Evolutionary conservation across 1,140 invertebrate species (phyloP).

Genomic region (Plectus sambesii): DNA sequence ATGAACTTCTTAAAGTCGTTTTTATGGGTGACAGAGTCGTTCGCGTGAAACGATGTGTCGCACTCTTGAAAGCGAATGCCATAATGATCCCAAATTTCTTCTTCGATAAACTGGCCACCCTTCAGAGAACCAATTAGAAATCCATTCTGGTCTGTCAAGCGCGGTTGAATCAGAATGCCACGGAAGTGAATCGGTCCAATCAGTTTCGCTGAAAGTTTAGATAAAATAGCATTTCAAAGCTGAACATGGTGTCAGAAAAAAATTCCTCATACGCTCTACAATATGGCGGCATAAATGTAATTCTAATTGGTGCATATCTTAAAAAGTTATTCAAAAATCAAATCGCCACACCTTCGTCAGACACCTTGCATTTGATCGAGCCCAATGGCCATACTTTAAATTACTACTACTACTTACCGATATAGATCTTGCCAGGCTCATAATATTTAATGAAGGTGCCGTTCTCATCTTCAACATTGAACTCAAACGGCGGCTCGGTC

Average conservation of each 20-base stretch:
- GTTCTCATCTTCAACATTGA: constrained; percentile 18
- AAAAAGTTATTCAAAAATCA: too few species aligned
- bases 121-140: constrained; percentile 23
- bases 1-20: constrained; percentile 25
- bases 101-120: constrained; percentile 23
- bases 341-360: too few species aligned
- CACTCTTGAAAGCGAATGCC: constrained; percentile 25
- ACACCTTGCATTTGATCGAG: too few species aligned
- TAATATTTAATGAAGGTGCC: constrained; percentile 17
- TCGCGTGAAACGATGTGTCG: constrained; percentile 1
- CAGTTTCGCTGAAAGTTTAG: constrained; percentile 22
- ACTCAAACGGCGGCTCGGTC: constrained; percentile 21
- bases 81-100: constrained; percentile 22
- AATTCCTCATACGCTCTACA: too few species aligned
- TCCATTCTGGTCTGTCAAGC: constrained; percentile 21
- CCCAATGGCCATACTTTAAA: too few species aligned
- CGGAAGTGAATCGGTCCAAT: constrained; percentile 26
- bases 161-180: constrained; percentile 23
- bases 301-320: too few species aligned
- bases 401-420: constrained; percentile 6
- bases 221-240: background rate
- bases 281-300: too few species aligned
- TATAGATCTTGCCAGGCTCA: constrained; percentile 25
- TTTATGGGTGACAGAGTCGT: constrained; percentile 23
- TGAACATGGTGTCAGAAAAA: background rate